A percentile compares a stretch with the other conserved stretches of the same genome.
Conservation (phyloP, 30 jellyfish, hydroid and myxozoan genomes). For the Aurelia coerulea region DNA sequence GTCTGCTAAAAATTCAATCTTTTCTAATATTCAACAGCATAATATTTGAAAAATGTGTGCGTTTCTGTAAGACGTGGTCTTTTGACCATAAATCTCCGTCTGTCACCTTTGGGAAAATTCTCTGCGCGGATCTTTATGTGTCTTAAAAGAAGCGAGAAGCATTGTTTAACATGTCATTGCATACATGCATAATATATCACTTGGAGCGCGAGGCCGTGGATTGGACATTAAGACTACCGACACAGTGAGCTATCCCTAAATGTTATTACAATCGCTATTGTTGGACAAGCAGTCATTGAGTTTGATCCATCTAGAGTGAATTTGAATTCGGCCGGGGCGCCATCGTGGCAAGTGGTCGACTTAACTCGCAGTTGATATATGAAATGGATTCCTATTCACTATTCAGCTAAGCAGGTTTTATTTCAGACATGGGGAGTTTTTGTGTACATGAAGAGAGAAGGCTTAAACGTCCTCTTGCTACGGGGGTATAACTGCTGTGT, state of each 20-base stretch:
- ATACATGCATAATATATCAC: not conserved
- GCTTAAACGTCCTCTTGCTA: not conserved
- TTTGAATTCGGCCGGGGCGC: slow-evolving; percentile 42
- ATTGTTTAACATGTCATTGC: not conserved
- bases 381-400: slow-evolving; percentile 24
- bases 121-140: slow-evolving; percentile 4
- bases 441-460: slow-evolving; percentile 27
- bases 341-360: slow-evolving; percentile 56
- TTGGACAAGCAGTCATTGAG: slow-evolving; percentile 8
- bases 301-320: slow-evolving; percentile 22
- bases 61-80: not conserved
- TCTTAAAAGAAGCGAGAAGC: not conserved
- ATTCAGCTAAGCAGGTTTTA: slow-evolving; percentile 17
- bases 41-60: not conserved
- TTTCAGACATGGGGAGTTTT: slow-evolving; percentile 32
- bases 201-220: slow-evolving; percentile 1
- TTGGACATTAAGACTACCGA: slow-evolving; percentile 7
- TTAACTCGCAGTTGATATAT: slow-evolving; percentile 46
- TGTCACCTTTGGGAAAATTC: not conserved
- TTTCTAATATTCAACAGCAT: not conserved
- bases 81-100: slow-evolving; percentile 2
- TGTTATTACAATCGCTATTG: slow-evolving; percentile 6
- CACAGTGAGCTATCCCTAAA: slow-evolving; percentile 28
- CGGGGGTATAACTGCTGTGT: too few relatives aligned
- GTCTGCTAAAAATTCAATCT: too few relatives aligned